Evolutionary conservation across 2,888 invertebrate species (phyloP).

Genomic region (Cryptocheilus praepositus): DNA sequence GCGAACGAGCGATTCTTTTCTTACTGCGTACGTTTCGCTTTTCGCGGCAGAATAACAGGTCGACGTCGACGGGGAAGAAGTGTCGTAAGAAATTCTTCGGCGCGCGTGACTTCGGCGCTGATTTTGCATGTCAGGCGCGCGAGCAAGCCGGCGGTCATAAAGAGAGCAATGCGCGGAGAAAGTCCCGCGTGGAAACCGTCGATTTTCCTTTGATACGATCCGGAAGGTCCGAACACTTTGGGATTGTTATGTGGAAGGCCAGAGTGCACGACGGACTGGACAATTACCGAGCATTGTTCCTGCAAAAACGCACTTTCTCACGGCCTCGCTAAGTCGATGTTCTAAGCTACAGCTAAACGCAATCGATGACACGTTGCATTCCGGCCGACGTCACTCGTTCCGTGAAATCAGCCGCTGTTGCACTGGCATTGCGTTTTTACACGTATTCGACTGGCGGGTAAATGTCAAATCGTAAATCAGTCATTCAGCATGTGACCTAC

Average conservation of each 20-base stretch:
- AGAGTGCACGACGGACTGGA: neutral
- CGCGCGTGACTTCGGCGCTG: too few species aligned
- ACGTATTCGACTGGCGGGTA: too few species aligned
- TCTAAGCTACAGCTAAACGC: neutral
- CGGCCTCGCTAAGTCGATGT: neutral
- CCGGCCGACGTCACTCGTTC: conserved; percentile 12
- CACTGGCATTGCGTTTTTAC: neutral
- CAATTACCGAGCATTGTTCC: neutral
- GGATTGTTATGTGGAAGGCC: too few species aligned
- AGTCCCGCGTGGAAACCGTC: too few species aligned
- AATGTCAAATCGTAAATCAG: too few species aligned
- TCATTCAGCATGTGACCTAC: too few species aligned
- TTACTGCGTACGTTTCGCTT: neutral
- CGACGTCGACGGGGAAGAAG: too few species aligned
- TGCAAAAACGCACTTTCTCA: too few species aligned
- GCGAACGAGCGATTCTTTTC: conserved; percentile 1
- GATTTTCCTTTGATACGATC: neutral
- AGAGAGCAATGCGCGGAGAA: too few species aligned
- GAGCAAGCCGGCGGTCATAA: too few species aligned
- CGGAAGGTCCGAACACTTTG: neutral
- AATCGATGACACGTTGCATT: conserved; percentile 8
- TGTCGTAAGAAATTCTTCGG: too few species aligned
- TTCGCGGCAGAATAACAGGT: neutral
- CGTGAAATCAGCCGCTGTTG: conserved; percentile 13
- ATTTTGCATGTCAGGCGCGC: too few species aligned